Evolutionary conservation across 2,113 vertebrate species (phyloP).

Genomic region (Datnioides undecimradiatus): DNA sequence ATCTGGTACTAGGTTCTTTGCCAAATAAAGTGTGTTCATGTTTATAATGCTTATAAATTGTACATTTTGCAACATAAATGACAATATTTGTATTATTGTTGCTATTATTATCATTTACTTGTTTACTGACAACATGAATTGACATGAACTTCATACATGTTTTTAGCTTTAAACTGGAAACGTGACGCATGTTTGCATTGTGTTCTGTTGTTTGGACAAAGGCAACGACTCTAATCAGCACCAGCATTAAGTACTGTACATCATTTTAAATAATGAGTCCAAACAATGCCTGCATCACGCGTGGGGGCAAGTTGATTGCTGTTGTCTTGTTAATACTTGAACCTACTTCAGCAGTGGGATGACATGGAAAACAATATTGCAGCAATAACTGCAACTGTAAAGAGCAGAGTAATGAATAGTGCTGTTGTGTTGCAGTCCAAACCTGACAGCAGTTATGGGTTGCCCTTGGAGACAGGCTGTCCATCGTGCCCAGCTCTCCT

Average conservation of each 20-base stretch:
- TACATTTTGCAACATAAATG: too few species aligned
- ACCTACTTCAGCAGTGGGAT: constrained; percentile 28
- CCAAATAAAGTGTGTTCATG: too few species aligned
- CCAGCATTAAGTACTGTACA: neutral
- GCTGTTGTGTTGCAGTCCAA: constrained; percentile 60
- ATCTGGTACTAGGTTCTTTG: neutral
- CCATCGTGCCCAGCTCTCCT: constrained; percentile 83
- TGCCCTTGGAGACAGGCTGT: constrained; percentile 84
- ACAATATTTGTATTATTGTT: too few species aligned
- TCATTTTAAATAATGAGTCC: constrained; percentile 8
- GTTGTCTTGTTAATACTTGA: constrained; percentile 33
- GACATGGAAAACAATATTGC: constrained; percentile 49
- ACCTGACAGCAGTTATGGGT: constrained; percentile 84
- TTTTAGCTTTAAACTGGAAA: neutral
- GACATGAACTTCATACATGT: neutral
- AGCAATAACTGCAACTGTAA: constrained; percentile 44
- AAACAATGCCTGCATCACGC: constrained; percentile 22
- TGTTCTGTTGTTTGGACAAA: neutral
- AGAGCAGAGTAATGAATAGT: constrained; percentile 54
- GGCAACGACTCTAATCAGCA: neutral
- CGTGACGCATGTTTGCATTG: neutral
- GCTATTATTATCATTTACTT: too few species aligned
- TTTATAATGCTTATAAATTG: too few species aligned
- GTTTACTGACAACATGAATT: neutral
- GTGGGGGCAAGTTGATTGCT: constrained; percentile 38